Conservation (phyloP, 1,140 invertebrate genomes). For the Nephila pilipes region DNA sequence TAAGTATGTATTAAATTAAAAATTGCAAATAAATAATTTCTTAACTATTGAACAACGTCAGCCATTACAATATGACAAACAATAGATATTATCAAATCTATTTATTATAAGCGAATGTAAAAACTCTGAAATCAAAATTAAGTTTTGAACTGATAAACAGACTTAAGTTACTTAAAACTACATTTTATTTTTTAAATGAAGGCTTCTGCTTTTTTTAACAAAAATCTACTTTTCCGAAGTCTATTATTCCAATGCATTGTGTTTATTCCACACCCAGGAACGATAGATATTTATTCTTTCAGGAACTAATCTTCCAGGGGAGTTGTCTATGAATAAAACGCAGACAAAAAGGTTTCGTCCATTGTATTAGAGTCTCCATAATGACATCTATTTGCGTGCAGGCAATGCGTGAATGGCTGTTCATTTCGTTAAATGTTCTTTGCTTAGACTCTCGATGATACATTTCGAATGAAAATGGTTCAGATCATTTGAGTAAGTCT, state of each 20-base stretch:
- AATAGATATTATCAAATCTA: no score
- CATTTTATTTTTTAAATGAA: background rate
- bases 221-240: background rate
- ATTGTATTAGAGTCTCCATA: background rate
- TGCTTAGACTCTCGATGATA: background rate
- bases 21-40: no score
- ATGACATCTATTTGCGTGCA: conserved; percentile 44
- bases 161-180: no score
- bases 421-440: conserved; percentile 32
- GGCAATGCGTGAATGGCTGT: background rate
- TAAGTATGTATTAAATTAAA: no score
- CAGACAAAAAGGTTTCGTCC: background rate
- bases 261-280: background rate
- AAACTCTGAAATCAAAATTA: no score
- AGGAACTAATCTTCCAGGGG: background rate
- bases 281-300: background rate
- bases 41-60: no score
- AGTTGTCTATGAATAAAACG: background rate
- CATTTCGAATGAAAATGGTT: background rate
- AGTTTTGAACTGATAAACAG: no score
- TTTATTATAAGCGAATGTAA: no score
- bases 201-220: background rate
- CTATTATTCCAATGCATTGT: background rate
- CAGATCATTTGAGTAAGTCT: background rate
- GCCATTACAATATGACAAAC: no score